phyloP scores from a whole-genome alignment of 2,113 vertebrate species.

The Phoenicopterus ruber region DNA sequence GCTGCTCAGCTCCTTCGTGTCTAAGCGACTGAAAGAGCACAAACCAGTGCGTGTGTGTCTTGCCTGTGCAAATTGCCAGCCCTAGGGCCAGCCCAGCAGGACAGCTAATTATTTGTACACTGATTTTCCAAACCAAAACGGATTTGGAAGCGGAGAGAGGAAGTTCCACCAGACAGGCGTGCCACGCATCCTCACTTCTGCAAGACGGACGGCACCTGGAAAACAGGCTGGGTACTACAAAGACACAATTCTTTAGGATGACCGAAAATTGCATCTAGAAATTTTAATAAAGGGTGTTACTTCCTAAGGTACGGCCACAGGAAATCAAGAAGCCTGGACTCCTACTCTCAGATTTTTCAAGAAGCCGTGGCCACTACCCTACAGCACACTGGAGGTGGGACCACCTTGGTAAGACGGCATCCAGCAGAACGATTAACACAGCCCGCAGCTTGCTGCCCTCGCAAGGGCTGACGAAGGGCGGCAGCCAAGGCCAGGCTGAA shows the following conservation, averaged over 20 bases:
- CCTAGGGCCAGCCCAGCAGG: not conserved
- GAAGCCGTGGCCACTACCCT: not conserved
- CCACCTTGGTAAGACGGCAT: not conserved
- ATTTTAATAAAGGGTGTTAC: not conserved
- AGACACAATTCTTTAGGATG: fast-evolving
- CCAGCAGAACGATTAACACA: not conserved
- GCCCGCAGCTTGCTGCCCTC: not conserved
- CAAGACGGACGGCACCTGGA: not conserved
- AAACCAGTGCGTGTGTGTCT: fast-evolving
- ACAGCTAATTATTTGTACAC: fast-evolving
- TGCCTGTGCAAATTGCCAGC: not conserved
- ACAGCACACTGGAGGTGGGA: not conserved
- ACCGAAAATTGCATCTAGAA: not conserved
- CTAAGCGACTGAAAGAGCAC: not conserved
- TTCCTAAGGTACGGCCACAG: not conserved
- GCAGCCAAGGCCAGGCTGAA: not conserved
- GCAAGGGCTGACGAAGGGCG: fast-evolving
- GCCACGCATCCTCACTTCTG: fast-evolving
- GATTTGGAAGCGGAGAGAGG: not conserved
- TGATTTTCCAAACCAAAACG: not conserved
- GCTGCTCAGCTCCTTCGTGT: not conserved
- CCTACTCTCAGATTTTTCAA: not conserved
- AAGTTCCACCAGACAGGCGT: not conserved
- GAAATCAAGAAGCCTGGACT: not conserved
- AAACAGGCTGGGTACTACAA: not conserved